Evolutionary conservation across 2,888 invertebrate genomes (phyloP), one percentile per base, ranked within the genome.

Genomic region (Gymnosoma rotundatum): DNA sequence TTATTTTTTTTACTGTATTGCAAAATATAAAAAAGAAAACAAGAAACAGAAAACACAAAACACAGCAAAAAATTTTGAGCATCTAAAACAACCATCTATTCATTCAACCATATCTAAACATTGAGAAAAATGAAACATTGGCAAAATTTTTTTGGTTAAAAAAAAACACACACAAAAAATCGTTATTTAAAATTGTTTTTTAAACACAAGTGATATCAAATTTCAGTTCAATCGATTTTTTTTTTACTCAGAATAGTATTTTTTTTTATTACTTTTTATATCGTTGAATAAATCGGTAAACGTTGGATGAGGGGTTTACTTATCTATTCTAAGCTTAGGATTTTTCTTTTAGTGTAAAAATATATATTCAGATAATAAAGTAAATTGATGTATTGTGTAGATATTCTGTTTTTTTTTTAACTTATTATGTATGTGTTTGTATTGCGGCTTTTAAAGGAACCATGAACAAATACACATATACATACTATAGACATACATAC

Each of bases 301-400:
- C 32, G 6, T 32, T 32, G 32, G 32, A 32, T 32, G 32, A 6
- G 0, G 32, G 0, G 10, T 42, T 42, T 42, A 2, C 42, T 42
- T 32, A 50, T 50, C 12, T 18, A 18, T 50, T 12, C 16, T 32
- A 32, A 32, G 48, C 5, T n/a, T 14, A 18, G 32, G 16, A 25
- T 54, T 66, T 67, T 76, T 67, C 21, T 32, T 32, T 18, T 20
- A 58, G 50, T 54, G 78, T 69, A 78, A 32, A 16, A 42, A 52
- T 25, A 58, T 0, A 67, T 25, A 50, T 61, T 67, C 14, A 70
- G 52, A 69, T 52, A 52, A 67, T 21, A 52, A 78, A 67, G 61
- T 61, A 78, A 70, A 78, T 70, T 78, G 54, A 70, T 63, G 78
- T 60, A 60, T 60, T 67, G 60, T 76, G 67, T 60, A 42, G 54